Evolutionary conservation across 64 coral and sea anemone genomes (phyloP).

Genomic region (Dendrophyllia cribrosa): DNA sequence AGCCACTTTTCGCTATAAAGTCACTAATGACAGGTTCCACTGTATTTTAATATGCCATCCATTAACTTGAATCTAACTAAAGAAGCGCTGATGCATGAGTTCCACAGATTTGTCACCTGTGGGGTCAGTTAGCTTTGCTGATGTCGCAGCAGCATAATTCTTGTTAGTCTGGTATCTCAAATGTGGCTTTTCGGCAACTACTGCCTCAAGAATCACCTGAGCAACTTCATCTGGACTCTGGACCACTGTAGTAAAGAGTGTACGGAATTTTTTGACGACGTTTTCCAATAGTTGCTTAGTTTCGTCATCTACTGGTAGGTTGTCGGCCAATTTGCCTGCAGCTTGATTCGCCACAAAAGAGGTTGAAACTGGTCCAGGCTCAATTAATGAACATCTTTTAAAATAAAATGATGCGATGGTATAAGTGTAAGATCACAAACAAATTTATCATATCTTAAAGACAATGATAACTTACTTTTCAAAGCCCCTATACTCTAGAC

Average conservation of each 20-base stretch:
- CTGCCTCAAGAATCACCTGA: conserved; percentile 46
- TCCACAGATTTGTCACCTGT: conserved; percentile 59
- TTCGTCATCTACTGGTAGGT: conserved; percentile 59
- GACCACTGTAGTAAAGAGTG: conserved; percentile 3
- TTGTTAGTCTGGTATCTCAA: conserved; percentile 77
- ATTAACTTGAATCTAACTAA: conserved; percentile 4
- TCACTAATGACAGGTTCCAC: too few species aligned
- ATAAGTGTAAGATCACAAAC: not conserved
- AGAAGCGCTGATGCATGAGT: conserved; percentile 39
- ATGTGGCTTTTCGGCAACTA: conserved; percentile 43
- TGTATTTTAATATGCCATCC: not conserved
- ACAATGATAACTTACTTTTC: too few species aligned
- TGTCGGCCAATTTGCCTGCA: not conserved
- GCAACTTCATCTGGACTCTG: conserved; percentile 76
- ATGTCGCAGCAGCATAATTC: conserved; percentile 10
- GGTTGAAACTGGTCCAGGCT: conserved; percentile 75
- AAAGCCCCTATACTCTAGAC: too few species aligned
- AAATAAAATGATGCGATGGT: not conserved
- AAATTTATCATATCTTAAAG: not conserved
- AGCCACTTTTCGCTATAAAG: too few species aligned
- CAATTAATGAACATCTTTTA: conserved; percentile 69
- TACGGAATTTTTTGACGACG: conserved; percentile 16
- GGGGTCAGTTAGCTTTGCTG: conserved; percentile 53
- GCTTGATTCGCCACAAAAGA: conserved; percentile 28
- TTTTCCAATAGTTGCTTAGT: conserved; percentile 70